phyloP scores from a whole-genome alignment of 1,140 invertebrate genomes.

The Pseudomyrmex pallidus region DNA sequence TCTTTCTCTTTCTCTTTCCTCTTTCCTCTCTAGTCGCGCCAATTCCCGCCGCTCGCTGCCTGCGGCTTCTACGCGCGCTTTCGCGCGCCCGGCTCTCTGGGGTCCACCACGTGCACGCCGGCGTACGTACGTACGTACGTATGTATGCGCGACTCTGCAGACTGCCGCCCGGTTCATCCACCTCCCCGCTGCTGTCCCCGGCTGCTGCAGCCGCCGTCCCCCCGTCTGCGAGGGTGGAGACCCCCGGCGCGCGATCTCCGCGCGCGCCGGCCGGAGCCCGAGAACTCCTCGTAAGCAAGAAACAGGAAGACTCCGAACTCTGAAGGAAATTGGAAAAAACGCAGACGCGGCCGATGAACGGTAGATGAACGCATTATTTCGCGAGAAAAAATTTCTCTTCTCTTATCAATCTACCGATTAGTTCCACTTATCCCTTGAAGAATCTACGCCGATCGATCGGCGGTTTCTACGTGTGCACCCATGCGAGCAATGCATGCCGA shows the following conservation, averaged over 20 bases:
- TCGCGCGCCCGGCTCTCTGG: constrained; percentile 9
- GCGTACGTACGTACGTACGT: constrained; percentile 34
- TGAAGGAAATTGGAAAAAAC: constrained; percentile 36
- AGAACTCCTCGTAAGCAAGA: constrained; percentile 57
- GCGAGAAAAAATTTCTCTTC: not conserved
- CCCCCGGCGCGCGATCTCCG: constrained; percentile 60
- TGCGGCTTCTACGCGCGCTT: constrained; percentile 33
- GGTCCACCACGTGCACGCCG: constrained; percentile 32
- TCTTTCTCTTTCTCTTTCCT: constrained; percentile 48
- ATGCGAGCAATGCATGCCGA: constrained; percentile 3
- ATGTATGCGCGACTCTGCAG: constrained; percentile 70
- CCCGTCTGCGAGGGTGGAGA: constrained; percentile 71
- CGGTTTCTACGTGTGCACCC: constrained; percentile 8
- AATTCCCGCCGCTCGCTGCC: constrained; percentile 52
- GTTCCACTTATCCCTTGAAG: constrained; percentile 12
- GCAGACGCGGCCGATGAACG: constrained; percentile 1
- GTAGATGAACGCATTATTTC: not conserved
- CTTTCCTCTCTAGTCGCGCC: constrained; percentile 23
- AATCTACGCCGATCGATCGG: constrained; percentile 47
- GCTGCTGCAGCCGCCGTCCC: constrained; percentile 75
- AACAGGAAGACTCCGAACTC: constrained; percentile 8
- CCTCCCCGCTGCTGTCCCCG: constrained; percentile 81
- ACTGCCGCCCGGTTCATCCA: constrained; percentile 83
- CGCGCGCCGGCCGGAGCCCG: constrained; percentile 62
- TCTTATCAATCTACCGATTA: constrained; percentile 1